phyloP scores from a whole-genome alignment of 1,140 invertebrate species.

The Drosophila prosaltans region DNA sequence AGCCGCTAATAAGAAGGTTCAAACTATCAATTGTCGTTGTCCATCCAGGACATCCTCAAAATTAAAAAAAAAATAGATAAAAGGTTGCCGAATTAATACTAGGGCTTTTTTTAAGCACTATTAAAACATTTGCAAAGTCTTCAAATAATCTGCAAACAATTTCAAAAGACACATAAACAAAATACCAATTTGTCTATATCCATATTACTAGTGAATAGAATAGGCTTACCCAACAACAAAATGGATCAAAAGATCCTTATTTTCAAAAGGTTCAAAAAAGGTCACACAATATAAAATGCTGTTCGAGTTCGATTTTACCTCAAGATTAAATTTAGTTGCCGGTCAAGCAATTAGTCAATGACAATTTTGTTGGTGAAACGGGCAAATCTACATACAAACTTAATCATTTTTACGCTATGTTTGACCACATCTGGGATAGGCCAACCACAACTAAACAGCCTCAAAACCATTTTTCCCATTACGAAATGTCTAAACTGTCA shows the following conservation, averaged over 20 bases:
- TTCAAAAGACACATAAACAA: conserved; percentile 18
- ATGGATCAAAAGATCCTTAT: neutral
- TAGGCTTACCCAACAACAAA: neutral
- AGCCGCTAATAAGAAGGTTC: conserved; percentile 77
- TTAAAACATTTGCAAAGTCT: conserved; percentile 69
- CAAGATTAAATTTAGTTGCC: no score
- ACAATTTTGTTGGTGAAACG: conserved; percentile 43
- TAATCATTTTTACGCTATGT: conserved; percentile 28
- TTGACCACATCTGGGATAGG: conserved; percentile 26
- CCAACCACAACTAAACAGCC: conserved; percentile 36
- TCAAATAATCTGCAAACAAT: conserved; percentile 17
- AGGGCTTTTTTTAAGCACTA: conserved; percentile 50
- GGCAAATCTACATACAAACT: neutral
- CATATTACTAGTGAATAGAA: conserved; percentile 17
- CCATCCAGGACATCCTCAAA: no score
- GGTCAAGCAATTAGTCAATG: neutral
- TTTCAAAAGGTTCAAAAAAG: neutral
- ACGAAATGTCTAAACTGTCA: conserved; percentile 60
- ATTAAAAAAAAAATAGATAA: neutral
- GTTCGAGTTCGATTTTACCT: neutral
- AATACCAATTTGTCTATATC: conserved; percentile 27
- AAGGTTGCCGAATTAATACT: neutral
- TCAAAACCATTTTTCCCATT: conserved; percentile 35
- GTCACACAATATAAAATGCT: neutral
- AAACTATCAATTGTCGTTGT: conserved; percentile 14